A percentile compares a stretch with the other conserved stretches of the same genome.
Evolutionary conservation across 1,140 invertebrate genomes (phyloP).

Genomic region (Drosophila takahashii): DNA sequence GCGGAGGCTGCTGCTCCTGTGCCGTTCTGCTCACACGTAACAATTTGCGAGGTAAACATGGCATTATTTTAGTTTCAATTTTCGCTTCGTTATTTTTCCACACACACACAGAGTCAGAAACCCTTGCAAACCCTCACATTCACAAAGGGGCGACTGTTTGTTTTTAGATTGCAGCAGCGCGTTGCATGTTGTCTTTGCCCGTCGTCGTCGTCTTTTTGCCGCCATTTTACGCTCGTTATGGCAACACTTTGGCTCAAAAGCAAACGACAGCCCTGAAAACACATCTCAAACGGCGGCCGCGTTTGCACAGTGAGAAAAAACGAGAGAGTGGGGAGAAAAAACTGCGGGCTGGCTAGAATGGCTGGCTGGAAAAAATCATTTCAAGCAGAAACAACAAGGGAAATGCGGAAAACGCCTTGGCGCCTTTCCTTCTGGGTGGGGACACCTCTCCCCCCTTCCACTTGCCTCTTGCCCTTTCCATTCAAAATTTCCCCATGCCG

Average conservation of each 20-base stretch:
- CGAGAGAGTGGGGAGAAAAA: not conserved
- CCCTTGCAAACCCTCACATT: conserved; percentile 15
- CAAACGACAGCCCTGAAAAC: conserved; percentile 64
- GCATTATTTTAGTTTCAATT: conserved; percentile 84
- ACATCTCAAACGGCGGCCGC: conserved; percentile 63
- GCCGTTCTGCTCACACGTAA: conserved; percentile 47
- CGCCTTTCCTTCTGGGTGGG: conserved; percentile 26
- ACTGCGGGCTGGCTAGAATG: conserved; percentile 17
- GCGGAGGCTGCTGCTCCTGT: conserved; percentile 29
- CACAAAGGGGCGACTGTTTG: conserved; percentile 59
- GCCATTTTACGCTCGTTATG: conserved; percentile 83
- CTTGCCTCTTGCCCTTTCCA: not conserved
- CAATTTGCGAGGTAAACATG: conserved; percentile 80
- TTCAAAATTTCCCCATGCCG: conserved; percentile 12
- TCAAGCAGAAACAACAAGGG: conserved; percentile 79
- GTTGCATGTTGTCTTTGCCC: conserved; percentile 70
- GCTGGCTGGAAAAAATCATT: conserved; percentile 67
- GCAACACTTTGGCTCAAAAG: conserved; percentile 82
- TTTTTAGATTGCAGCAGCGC: conserved; percentile 67
- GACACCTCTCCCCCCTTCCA: no score
- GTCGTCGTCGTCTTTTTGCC: conserved; percentile 63
- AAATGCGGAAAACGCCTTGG: conserved; percentile 78
- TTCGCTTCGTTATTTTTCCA: conserved; percentile 80
- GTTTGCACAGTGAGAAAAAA: conserved; percentile 42
- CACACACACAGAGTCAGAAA: conserved; percentile 16